A percentile compares a stretch with the other conserved stretches of the same genome.
These are phyloP conservation scores for Piaya cayana DNA, from an alignment of 2,113 vertebrate genomes.

Conservation along the genomic window DNA sequence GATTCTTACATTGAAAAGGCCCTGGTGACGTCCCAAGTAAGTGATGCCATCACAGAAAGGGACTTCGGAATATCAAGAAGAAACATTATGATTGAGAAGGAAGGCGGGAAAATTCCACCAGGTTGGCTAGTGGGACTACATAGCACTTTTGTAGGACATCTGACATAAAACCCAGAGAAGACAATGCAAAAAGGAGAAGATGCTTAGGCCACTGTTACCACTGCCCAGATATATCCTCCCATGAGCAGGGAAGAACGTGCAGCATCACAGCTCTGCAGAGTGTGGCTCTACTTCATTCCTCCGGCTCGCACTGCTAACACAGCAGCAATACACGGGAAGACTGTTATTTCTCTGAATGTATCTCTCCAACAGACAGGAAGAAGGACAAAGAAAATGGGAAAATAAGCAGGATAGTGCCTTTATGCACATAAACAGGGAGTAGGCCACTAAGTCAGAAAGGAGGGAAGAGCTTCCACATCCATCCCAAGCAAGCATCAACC, in stretches of 20 bases:
- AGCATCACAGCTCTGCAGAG: not conserved
- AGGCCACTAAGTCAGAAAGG: not conserved
- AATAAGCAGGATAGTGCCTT: not conserved
- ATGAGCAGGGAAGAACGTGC: not conserved
- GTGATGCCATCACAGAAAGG: not conserved
- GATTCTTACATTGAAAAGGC: not conserved
- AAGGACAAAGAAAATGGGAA: not conserved
- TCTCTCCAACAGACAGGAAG: not conserved
- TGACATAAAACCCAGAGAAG: not conserved
- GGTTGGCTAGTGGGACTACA: not conserved
- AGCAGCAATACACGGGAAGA: not conserved
- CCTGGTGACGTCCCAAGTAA: not conserved
- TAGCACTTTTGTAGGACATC: not conserved
- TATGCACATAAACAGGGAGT: not conserved
- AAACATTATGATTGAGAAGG: not conserved
- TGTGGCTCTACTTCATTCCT: not conserved
- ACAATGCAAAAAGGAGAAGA: not conserved
- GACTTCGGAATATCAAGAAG: not conserved
- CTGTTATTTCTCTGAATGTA: not conserved
- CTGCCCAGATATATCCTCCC: not conserved
- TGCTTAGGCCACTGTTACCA: not conserved
- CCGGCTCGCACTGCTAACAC: not conserved
- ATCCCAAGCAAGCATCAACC: not conserved
- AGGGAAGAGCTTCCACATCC: not conserved
- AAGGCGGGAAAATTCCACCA: not conserved